Evolutionary conservation across 1,140 invertebrate genomes (phyloP), one percentile per base, ranked within the genome.

Genomic region (Adelges cooleyi): DNA sequence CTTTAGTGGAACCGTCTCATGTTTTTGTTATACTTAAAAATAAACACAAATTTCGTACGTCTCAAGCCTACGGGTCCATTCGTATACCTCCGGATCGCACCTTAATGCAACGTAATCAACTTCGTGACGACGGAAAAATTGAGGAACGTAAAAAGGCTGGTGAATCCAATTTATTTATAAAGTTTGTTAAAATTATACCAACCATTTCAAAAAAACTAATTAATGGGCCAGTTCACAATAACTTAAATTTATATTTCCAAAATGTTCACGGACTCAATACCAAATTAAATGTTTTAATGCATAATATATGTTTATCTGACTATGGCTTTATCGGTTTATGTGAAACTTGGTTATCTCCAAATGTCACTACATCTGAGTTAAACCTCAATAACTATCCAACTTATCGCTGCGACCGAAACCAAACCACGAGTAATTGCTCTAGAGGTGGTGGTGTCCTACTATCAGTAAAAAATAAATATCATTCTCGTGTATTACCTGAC

Each of bases 231-330:
- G 29, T 11, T 11, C 29, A 33, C 11, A 33, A 11, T 6, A 33
- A 33, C 29, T 33, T 33, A 33, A 33, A 33, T 6, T 33, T 33
- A 6, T 33, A 33, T 11, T 33, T 6, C 11, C 29, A 33, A 33
- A 33, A 33, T 33, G 29, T 33, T 6, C 29, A 11, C 11, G 29
- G 29, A 5, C 29, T 33, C 11, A 33, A 33, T 33, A 27, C 48
- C 10, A 50, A 50, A 50, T 50, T 50, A 50, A 50, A 27, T 27
- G 23, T 50, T n/a, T 50, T 50, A 50, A 27, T 27, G 22, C 48
- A 15, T 25, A 27, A 50, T 50, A 13, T 50, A 2, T 27, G 6
- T 27, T 50, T 50, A 27, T 50, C 48, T 27, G 23, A 50, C 3
- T 27, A 50, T n/a, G 48, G 27, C n/a, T 1, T 50, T n/a, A 50